These are phyloP conservation scores for Julus scandinavius DNA, from an alignment of 2,888 invertebrate species.

Conservation along the genomic window DNA sequence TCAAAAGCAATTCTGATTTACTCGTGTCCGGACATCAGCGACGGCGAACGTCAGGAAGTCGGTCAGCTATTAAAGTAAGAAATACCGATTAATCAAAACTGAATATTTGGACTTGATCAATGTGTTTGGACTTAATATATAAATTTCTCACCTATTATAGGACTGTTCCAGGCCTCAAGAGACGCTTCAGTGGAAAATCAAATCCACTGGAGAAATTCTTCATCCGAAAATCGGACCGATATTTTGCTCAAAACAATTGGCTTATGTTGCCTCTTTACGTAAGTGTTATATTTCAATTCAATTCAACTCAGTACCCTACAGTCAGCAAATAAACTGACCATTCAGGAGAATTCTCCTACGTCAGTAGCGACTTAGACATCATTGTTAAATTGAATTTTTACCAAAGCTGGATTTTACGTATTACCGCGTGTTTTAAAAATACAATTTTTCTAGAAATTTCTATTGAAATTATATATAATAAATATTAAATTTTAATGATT, in stretches of 20 bases:
- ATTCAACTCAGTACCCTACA: not conserved
- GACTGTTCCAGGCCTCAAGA: not conserved
- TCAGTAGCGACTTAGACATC: too few species aligned
- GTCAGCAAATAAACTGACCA: too few species aligned
- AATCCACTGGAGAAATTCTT: conserved; percentile 53
- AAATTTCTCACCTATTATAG: not conserved
- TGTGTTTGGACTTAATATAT: not conserved
- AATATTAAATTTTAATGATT: not conserved
- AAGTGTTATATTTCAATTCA: not conserved
- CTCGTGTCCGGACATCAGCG: conserved; percentile 22
- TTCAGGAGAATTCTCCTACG: too few species aligned
- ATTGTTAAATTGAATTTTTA: too few species aligned
- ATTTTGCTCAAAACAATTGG: conserved; percentile 31
- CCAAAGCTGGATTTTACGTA: too few species aligned
- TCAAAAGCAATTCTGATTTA: not conserved
- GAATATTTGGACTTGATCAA: too few species aligned
- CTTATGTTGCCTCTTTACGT: conserved; percentile 36
- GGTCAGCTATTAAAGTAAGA: conserved; percentile 13
- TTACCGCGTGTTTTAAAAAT: too few species aligned
- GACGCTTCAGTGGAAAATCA: conserved; percentile 48
- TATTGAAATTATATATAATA: not conserved
- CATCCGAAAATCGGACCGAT: conserved; percentile 37
- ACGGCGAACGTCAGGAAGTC: conserved; percentile 36
- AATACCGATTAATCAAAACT: too few species aligned
- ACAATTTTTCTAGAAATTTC: not conserved